Evolutionary conservation across 1,140 invertebrate genomes (phyloP).

Genomic region (Mizuhopecten yessoensis): DNA sequence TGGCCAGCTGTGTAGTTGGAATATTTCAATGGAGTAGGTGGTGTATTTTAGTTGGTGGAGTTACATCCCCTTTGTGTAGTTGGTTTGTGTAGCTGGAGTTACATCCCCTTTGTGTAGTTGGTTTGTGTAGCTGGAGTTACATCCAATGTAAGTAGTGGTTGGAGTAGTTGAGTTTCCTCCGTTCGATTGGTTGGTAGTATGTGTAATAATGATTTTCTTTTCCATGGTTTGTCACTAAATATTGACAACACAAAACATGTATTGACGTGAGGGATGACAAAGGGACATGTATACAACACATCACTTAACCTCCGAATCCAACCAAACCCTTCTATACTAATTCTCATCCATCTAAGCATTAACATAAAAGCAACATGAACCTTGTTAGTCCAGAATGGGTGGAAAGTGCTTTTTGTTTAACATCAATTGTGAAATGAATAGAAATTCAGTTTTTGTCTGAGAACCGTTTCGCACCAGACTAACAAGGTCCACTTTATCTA

Average conservation of each 20-base stretch:
- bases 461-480: no score
- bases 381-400: not conserved
- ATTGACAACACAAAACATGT: conserved; percentile 17
- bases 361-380: not conserved
- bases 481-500: no score
- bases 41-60: not conserved
- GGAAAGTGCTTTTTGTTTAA: no score
- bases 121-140: not conserved
- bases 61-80: not conserved
- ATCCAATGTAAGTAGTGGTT: not conserved
- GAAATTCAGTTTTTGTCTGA: no score
- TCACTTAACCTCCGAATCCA: not conserved
- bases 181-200: not conserved
- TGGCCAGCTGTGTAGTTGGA: no score
- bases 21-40: not conserved
- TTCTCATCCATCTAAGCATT: not conserved
- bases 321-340: not conserved
- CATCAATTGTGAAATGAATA: no score
- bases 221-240: conserved; percentile 33
- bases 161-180: not conserved
- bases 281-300: not conserved
- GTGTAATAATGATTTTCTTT: conserved; percentile 21
- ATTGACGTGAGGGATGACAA: conserved; percentile 19
- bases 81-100: not conserved
- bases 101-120: not conserved